Conservation (phyloP, 2,113 vertebrate genomes). For the Pipa parva region DNA sequence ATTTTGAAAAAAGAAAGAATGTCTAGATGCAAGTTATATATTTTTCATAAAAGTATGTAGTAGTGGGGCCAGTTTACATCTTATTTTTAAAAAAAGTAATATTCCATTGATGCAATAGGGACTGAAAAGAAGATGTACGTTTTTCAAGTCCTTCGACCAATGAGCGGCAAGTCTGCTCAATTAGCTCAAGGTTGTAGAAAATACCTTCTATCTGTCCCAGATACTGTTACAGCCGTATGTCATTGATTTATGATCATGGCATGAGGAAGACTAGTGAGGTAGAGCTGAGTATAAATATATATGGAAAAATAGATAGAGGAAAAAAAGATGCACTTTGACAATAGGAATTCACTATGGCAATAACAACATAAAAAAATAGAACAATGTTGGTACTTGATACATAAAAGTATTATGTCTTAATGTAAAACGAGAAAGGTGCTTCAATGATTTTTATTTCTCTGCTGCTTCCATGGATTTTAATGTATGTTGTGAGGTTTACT, state of each 20-base stretch:
- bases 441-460: constrained; percentile 11
- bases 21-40: too few relatives aligned
- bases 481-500: too few relatives aligned
- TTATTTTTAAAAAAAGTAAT: constrained; percentile 30
- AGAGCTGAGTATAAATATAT: constrained; percentile 30
- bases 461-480: too few relatives aligned
- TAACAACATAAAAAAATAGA: constrained; percentile 11
- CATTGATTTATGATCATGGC: constrained; percentile 42
- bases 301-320: background rate
- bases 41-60: too few relatives aligned
- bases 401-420: constrained; percentile 21
- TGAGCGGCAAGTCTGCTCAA: constrained; percentile 36
- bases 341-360: constrained; percentile 28
- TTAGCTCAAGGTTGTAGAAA: constrained; percentile 42
- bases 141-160: constrained; percentile 31
- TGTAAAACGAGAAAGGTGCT: constrained; percentile 18
- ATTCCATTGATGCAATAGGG: constrained; percentile 2
- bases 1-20: too few relatives aligned
- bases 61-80: too few relatives aligned
- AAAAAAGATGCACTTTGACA: constrained; percentile 22
- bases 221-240: constrained; percentile 38
- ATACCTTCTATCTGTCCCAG: constrained; percentile 40
- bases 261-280: constrained; percentile 31
- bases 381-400: constrained; percentile 16
- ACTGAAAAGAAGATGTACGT: background rate